Base-by-base conservation (phyloP, 2,888 invertebrate species). In the Yponomeuta malinellus region DNA sequence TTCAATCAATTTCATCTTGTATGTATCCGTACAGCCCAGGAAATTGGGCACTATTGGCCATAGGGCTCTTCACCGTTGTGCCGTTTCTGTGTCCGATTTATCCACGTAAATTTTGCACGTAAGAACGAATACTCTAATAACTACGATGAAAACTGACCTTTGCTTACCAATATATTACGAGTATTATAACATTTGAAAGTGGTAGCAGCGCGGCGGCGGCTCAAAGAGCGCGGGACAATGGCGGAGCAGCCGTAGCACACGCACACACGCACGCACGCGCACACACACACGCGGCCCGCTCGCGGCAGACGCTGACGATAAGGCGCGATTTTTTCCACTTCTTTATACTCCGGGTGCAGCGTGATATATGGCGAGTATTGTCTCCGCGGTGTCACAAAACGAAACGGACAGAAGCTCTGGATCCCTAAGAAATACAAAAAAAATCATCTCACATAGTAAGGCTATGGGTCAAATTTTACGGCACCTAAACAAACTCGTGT, bases 341-440 rank as follows among this genome's bases (percentile, higher is more conserved):
- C 73, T 80, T 76, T 78, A 76, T 75, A 78, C 76, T 78, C 77
- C 78, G 78, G 80, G 75, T 71, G 71, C 68, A 43, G 37, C 72
- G 81, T 85, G 86, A 86, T 85, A 77, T 86, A 87, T 83, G 80
- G 77, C 75, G 67, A 71, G 72, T 73, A 74, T 76, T 77, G 77
- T 77, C 74, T 75, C 73, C 37, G 70, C 77, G 77, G 70, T 77
- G 77, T 76, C 74, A 74, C 73, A 29, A 15, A 31, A 37, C 63
- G n/a, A 70, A 37, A 70, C 37, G 63, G 70, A 12, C n/a, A 15
- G 37, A 63, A n/a, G 70, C 37, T 33, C 31, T 31, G 43, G n/a
- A n/a, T 33, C 59, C 37, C 63, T 70, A 63, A 70, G 37, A 63
- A 43, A 63, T 37, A 63, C 23, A 63, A 37, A 10, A 52, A 48